These are phyloP conservation scores for Balanococcus diminutus DNA, from an alignment of 2,888 invertebrate species.

Conservation along the genomic window DNA sequence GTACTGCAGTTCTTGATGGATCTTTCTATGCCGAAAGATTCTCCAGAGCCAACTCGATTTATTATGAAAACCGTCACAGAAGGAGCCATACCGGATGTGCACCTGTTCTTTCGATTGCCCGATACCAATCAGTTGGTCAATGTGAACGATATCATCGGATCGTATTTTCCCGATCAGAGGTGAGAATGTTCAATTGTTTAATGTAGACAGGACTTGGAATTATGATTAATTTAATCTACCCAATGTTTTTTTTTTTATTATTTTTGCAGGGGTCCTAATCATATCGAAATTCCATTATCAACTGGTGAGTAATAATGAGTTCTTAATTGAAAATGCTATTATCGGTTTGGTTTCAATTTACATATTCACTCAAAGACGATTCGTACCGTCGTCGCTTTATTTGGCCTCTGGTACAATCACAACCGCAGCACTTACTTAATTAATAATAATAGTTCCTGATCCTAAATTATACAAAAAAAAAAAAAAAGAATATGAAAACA, in stretches of 20 bases:
- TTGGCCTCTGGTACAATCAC: neutral
- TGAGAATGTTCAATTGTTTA: neutral
- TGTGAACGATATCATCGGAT: slow-evolving; percentile 27
- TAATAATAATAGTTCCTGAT: no score
- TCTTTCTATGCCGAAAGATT: neutral
- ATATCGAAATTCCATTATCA: neutral
- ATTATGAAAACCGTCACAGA: slow-evolving; percentile 25
- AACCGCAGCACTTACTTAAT: neutral
- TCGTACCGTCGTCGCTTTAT: neutral
- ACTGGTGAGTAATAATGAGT: neutral
- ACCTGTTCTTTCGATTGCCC: neutral
- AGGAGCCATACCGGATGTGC: neutral
- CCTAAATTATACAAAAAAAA: no score
- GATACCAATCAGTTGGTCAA: slow-evolving; percentile 12
- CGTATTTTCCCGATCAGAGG: slow-evolving; percentile 24
- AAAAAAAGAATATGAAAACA: neutral
- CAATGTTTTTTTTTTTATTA: neutral
- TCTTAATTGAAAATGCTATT: neutral
- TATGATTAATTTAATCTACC: neutral
- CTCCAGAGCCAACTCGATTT: neutral
- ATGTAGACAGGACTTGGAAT: neutral
- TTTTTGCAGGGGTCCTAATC: neutral
- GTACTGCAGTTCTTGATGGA: slow-evolving; percentile 23
- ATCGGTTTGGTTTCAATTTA: neutral
- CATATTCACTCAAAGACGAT: neutral